Evolutionary conservation across 2,888 invertebrate genomes (phyloP), one percentile per base, ranked within the genome.

Genomic region (Cephus runcator): DNA sequence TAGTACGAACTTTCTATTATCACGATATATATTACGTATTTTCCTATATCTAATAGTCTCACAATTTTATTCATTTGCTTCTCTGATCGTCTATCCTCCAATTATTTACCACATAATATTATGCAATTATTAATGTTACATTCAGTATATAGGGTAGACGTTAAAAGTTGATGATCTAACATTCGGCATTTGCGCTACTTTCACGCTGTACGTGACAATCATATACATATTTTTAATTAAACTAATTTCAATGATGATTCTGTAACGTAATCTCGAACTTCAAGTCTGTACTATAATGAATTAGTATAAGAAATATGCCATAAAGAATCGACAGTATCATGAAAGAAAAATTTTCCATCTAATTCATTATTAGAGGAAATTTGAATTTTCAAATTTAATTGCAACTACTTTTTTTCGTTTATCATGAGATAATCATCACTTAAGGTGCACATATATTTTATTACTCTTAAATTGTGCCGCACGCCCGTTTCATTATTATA

Each of bases 1-100:
- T 81, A 81, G 81, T 78, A 79, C 75, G 34, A 81, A 80, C 79
- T 79, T 80, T 78, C 77, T 76, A 40, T 79, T 79, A 69, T 75
- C 76, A 73, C 23, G 34, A 77, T 81, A 81, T 68, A 73, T 30
- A 23, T 56, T 56, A 56, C 56, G 56, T 56, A 56, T 56, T 23
- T 73, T 73, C 76, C 69, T 73, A 34, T 56, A 73, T 56, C 33
- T 78, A 73, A 73, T 77, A 36, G 68, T 56, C 23, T 33, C 31
- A 71, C 33, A 40, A 75, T 68, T 75, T 75, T 69, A 31, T 69
- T 76, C 73, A 40, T 36, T 76, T 4, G 30, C 35, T 69, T 68
- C 75, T 56, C 23, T 23, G 56, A 23, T 23, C 56, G 2, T 23
- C 23, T 56, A 23, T 56, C 56, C 9, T 56, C 1, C 56, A 56